phyloP scores from a whole-genome alignment of 2,797 vertebrate genomes.

The Eutrigla gurnardus region DNA sequence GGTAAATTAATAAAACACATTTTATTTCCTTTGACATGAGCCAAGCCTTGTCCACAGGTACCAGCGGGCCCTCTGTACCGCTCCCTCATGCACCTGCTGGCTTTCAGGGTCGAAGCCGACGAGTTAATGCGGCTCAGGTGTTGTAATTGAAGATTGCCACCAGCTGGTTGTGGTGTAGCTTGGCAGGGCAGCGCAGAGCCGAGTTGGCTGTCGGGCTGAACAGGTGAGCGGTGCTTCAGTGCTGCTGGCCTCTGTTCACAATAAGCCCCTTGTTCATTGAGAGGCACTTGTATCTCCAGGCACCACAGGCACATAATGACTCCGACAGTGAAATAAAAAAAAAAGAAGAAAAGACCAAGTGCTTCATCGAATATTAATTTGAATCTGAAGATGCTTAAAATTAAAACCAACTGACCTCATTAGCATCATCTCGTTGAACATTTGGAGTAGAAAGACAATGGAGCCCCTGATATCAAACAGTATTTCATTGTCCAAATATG shows the following conservation, averaged over 20 bases:
- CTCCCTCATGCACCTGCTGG: slow-evolving; percentile 60
- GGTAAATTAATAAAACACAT: slow-evolving; percentile 48
- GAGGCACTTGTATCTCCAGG: slow-evolving; percentile 71
- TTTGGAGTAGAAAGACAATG: slow-evolving; percentile 52
- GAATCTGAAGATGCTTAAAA: slow-evolving; percentile 67
- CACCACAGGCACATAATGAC: slow-evolving; percentile 53
- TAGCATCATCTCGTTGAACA: slow-evolving; percentile 58
- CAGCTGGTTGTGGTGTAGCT: slow-evolving; percentile 74
- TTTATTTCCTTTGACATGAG: slow-evolving; percentile 39
- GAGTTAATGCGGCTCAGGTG: slow-evolving; percentile 77
- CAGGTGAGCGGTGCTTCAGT: slow-evolving; percentile 70
- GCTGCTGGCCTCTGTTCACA: slow-evolving; percentile 69
- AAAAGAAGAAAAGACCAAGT: slow-evolving; percentile 45
- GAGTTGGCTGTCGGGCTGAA: slow-evolving; percentile 65
- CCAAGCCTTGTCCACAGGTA: slow-evolving; percentile 35
- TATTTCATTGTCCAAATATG: slow-evolving; percentile 69
- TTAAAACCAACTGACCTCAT: slow-evolving; percentile 72
- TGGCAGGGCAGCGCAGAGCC: slow-evolving; percentile 61
- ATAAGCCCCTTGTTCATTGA: slow-evolving; percentile 69
- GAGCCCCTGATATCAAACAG: slow-evolving; percentile 59
- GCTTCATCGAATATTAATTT: slow-evolving; percentile 74
- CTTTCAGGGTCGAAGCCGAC: slow-evolving; percentile 52
- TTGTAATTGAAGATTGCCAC: slow-evolving; percentile 78
- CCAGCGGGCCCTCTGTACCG: slow-evolving; percentile 11
- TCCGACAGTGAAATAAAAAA: slow-evolving; percentile 54